Percentiles rank a stretch among this genome's conserved stretches.
Evolutionary conservation across 2,113 vertebrate genomes (phyloP).

Genomic region (Cochlearius cochlearius): DNA sequence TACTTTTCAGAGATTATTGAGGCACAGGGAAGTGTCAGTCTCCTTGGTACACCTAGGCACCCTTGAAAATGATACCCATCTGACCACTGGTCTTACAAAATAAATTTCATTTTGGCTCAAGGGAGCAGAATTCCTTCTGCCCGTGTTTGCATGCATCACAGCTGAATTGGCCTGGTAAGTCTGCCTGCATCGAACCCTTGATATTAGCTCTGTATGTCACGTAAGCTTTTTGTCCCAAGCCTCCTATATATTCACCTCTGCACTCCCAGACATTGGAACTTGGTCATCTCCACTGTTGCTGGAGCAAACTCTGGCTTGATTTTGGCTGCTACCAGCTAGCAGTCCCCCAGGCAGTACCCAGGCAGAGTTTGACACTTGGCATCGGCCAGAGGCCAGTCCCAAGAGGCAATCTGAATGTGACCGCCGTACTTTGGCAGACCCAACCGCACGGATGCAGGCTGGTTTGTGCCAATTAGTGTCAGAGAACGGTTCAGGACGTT

Average conservation of each 20-base stretch:
- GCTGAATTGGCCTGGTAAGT: neutral
- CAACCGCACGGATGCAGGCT: neutral
- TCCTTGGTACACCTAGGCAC: neutral
- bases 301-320: neutral
- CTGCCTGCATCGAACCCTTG: neutral
- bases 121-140: neutral
- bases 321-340: neutral
- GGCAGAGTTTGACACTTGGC: neutral
- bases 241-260: neutral
- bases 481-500: neutral
- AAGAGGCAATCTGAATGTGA: neutral
- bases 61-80: neutral
- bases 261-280: neutral
- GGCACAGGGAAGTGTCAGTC: neutral
- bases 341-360: neutral
- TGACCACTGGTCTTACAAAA: neutral
- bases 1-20: neutral
- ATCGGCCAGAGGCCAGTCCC: neutral
- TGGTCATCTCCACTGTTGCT: neutral
- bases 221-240: neutral
- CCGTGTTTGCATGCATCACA: neutral
- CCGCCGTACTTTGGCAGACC: neutral
- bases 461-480: neutral
- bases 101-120: neutral
- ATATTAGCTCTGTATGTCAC: neutral